Conservation (phyloP, 2,797 vertebrate genomes). For the Margarornis squamiger region DNA sequence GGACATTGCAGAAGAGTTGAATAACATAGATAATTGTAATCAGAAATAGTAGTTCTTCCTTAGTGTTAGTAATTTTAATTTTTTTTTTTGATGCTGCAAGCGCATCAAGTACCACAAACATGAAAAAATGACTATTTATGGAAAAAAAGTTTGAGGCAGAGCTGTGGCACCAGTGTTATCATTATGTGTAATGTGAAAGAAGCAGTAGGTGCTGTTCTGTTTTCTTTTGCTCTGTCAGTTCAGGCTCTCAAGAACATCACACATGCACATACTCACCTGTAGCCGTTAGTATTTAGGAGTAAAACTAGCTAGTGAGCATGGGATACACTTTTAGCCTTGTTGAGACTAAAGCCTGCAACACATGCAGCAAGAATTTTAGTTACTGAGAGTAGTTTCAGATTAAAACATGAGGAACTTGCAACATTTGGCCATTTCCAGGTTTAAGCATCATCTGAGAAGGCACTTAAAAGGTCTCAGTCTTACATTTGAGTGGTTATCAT, state of each 20-base stretch:
- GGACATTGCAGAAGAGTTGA: neutral
- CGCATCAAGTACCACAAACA: neutral
- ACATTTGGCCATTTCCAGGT: neutral
- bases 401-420: neutral
- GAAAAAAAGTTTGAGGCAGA: neutral
- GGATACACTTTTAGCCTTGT: neutral
- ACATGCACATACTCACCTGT: fast-evolving
- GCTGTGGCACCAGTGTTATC: neutral
- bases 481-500: neutral
- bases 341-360: neutral
- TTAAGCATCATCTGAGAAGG: neutral
- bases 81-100: neutral
- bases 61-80: neutral
- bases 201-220: neutral
- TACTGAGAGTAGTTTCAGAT: neutral
- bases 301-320: neutral
- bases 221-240: neutral
- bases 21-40: neutral
- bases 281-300: neutral
- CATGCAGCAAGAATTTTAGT: neutral
- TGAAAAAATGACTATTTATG: neutral
- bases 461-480: neutral
- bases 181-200: neutral
- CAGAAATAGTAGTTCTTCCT: neutral
- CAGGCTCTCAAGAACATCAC: neutral